A percentile compares a stretch with the other conserved stretches of the same genome.
Conservation (phyloP, 2,113 vertebrate genomes). For the Leptobrachium leishanense region DNA sequence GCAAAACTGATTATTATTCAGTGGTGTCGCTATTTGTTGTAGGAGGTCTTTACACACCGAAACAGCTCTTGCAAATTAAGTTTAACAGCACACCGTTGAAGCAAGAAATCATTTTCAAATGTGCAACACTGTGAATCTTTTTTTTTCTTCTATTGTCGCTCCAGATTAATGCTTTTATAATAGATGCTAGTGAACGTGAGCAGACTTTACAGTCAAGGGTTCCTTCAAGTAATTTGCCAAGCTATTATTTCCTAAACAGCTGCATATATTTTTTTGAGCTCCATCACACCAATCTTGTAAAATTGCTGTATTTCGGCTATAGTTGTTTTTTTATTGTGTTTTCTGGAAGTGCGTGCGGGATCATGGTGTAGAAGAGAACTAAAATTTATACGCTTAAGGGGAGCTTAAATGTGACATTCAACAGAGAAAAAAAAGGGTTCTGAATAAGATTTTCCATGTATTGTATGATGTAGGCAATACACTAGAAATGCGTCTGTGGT, state of each 20-base stretch:
- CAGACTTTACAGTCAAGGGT: constrained; percentile 33
- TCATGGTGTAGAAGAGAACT: constrained; percentile 14
- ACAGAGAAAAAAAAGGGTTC: constrained; percentile 3
- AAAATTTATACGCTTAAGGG: constrained; percentile 28
- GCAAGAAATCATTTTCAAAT: constrained; percentile 40
- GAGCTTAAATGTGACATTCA: constrained; percentile 41
- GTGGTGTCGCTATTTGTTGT: background rate
- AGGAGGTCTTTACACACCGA: constrained; percentile 14
- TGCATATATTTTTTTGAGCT: constrained; percentile 12
- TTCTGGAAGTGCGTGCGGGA: background rate
- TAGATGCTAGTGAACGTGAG: constrained; percentile 28
- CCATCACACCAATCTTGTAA: constrained; percentile 5
- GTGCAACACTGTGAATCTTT: constrained; percentile 15
- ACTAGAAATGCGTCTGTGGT: constrained; percentile 17
- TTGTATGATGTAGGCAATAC: constrained; percentile 10
- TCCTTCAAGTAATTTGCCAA: constrained; percentile 34
- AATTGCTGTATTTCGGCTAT: constrained; percentile 21
- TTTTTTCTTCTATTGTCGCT: constrained; percentile 21
- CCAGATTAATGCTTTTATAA: constrained; percentile 32
- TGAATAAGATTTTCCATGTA: background rate
- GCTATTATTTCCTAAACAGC: constrained; percentile 42
- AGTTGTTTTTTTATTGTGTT: constrained; percentile 34
- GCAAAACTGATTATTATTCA: too few species aligned
- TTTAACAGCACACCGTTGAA: constrained; percentile 19
- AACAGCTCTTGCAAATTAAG: constrained; percentile 18